A percentile compares a stretch with the other conserved stretches of the same genome.
phyloP scores from a whole-genome alignment of 1,140 invertebrate species.

The Tetramorium parvispinum region DNA sequence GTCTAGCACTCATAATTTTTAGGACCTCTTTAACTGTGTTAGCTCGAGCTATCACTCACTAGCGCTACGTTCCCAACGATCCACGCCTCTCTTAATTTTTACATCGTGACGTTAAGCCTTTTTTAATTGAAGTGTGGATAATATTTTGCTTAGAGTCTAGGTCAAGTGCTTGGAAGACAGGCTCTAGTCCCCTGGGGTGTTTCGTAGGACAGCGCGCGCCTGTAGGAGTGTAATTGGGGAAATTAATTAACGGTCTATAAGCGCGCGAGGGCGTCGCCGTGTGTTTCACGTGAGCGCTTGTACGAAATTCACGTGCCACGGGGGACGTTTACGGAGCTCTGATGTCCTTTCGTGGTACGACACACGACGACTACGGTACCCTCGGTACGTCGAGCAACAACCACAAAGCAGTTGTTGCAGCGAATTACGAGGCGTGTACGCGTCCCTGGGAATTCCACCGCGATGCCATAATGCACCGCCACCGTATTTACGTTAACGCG shows the following conservation, averaged over 20 bases:
- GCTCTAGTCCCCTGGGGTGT: neutral
- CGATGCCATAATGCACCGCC: constrained; percentile 24
- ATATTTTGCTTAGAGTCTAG: constrained; percentile 20
- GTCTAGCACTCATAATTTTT: neutral
- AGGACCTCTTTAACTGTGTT: neutral
- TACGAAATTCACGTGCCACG: constrained; percentile 45
- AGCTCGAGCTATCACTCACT: neutral
- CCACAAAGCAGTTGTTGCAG: constrained; percentile 57
- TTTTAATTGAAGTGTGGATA: constrained; percentile 33
- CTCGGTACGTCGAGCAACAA: constrained; percentile 38
- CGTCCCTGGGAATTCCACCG: constrained; percentile 23
- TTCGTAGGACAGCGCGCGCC: neutral
- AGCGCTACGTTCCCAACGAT: neutral
- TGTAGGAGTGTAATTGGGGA: constrained; percentile 66
- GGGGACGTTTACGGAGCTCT: constrained; percentile 51
- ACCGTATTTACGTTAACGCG: constrained; percentile 32
- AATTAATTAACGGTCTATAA: constrained; percentile 76
- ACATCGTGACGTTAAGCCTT: neutral
- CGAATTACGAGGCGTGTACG: constrained; percentile 61
- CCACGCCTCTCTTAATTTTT: neutral
- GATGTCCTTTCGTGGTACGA: constrained; percentile 63
- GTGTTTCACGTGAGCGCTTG: constrained; percentile 31
- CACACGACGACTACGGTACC: constrained; percentile 26
- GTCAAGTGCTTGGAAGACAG: constrained; percentile 42
- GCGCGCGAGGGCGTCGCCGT: constrained; percentile 38